Evolutionary conservation across 2,797 vertebrate genomes (phyloP).

Genomic region (Squalus acanthias): DNA sequence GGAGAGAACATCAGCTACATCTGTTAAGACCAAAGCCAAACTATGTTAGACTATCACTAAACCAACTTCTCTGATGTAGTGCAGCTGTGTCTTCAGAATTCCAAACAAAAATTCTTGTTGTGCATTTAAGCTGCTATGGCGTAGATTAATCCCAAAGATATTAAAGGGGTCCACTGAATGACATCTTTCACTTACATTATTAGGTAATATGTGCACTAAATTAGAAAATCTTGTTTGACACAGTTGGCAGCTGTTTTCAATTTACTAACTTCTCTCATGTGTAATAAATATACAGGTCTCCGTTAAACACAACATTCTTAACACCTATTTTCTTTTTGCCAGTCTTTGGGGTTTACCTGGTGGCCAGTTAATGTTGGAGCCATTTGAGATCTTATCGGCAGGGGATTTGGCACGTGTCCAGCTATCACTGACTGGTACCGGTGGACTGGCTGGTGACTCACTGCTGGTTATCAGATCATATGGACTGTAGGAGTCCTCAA

Average conservation of each 20-base stretch:
- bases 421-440: constrained; percentile 83
- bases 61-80: neutral
- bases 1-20: neutral
- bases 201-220: constrained; percentile 8
- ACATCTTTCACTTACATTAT: constrained; percentile 13
- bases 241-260: constrained; percentile 30
- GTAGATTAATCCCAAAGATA: constrained; percentile 21
- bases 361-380: constrained; percentile 95
- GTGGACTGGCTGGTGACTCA: constrained; percentile 82
- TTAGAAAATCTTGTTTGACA: constrained; percentile 13
- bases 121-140: constrained; percentile 6
- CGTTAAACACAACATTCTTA: constrained; percentile 37
- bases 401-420: constrained; percentile 93
- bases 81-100: neutral
- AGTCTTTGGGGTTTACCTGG: constrained; percentile 68
- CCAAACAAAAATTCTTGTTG: neutral
- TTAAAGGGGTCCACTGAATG: constrained; percentile 13
- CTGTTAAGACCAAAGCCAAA: constrained; percentile 8
- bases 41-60: neutral
- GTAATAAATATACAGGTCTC: constrained; percentile 36
- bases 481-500: constrained; percentile 91
- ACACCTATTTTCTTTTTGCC: constrained; percentile 36
- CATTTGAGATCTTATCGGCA: constrained; percentile 91
- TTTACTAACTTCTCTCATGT: constrained; percentile 18
- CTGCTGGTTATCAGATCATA: constrained; percentile 86